A percentile compares a stretch with the other conserved stretches of the same genome.
Evolutionary conservation across 2,888 invertebrate species (phyloP).

Genomic region (Odontocolon sp.): DNA sequence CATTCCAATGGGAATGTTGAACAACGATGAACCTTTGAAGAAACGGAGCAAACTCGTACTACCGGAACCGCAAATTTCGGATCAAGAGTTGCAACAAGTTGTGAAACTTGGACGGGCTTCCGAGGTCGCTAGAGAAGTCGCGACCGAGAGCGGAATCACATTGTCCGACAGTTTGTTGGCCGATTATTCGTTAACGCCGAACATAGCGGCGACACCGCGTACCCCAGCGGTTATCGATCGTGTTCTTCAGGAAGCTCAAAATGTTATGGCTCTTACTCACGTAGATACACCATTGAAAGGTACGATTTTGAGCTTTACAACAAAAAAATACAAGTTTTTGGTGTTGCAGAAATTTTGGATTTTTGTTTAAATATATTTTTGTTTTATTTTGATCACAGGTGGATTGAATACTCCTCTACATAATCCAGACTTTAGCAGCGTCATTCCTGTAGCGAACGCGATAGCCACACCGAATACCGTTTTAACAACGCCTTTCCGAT

Average conservation of each 20-base stretch:
- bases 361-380: background rate
- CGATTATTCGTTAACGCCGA: constrained; percentile 91
- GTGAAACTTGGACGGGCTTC: constrained; percentile 95
- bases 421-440: constrained; percentile 93
- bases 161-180: constrained; percentile 94
- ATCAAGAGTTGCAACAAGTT: constrained; percentile 94
- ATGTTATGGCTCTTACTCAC: constrained; percentile 98
- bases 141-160: constrained; percentile 88
- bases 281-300: constrained; percentile 98
- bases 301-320: too few species aligned
- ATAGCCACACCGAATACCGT: constrained; percentile 95
- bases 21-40: constrained; percentile 93
- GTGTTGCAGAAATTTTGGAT: too few species aligned
- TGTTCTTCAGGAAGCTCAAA: constrained; percentile 97
- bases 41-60: constrained; percentile 98
- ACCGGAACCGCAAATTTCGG: constrained; percentile 98
- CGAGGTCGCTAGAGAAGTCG: constrained; percentile 94
- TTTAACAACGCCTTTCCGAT: constrained; percentile 92
- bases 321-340: background rate
- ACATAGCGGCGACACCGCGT: constrained; percentile 87
- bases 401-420: constrained; percentile 97
- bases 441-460: constrained; percentile 87
- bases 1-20: constrained; percentile 93
- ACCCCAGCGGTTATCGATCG: constrained; percentile 94
- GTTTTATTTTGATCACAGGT: constrained; percentile 80